Base-by-base conservation (phyloP, 2,888 invertebrate species). In the Lymantria monacha region DNA sequence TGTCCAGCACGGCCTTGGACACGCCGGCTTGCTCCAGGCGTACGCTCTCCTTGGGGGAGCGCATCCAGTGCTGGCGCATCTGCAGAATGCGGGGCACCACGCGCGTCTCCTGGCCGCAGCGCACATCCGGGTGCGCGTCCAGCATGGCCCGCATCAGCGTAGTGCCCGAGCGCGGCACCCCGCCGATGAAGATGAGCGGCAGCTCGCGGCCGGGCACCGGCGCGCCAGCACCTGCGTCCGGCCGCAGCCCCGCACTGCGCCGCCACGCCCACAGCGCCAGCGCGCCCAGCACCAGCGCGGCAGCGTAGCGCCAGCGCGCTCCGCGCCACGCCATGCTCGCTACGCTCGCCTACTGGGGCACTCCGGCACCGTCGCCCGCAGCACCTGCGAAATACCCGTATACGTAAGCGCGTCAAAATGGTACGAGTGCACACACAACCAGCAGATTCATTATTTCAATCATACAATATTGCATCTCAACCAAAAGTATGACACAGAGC, bases 91-190 rank as follows among this genome's bases (percentile, higher is more conserved):
- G 94, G 48, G 99, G 99, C 82, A 99, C 98, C 49, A 99, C 98
- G 66, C 98, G 93, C 55, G 98, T 97, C 92, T 99, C 99, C 89
- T 98, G 98, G 13, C 99, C 98, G 87, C 98, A 99, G 83, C 98
- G 95, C 76, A 99, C 96, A 72, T 97, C 97, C 12, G 98, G 97
- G 93, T 99, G 99, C 59, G 99, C 98, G 90, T 99, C 99, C 72
- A 99, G 92, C 97, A 99, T 98, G 61, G 98, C 98, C 74, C 99
- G 94, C 96, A 98, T 97, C 68, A 99, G 93, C 57, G 99, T 99
- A 42, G 99, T 99, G 49, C 99, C 99, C 46, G 98, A 98, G 70
- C 99, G 94, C 51, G 99, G 99, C 79, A 99, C 98, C 59, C 99
- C 99, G 53, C 99, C 99, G 83, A 99, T 97, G 92, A 98, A 98